A percentile compares a stretch with the other conserved stretches of the same genome.
phyloP scores from a whole-genome alignment of 2,113 vertebrate genomes.

The Garra rufa region DNA sequence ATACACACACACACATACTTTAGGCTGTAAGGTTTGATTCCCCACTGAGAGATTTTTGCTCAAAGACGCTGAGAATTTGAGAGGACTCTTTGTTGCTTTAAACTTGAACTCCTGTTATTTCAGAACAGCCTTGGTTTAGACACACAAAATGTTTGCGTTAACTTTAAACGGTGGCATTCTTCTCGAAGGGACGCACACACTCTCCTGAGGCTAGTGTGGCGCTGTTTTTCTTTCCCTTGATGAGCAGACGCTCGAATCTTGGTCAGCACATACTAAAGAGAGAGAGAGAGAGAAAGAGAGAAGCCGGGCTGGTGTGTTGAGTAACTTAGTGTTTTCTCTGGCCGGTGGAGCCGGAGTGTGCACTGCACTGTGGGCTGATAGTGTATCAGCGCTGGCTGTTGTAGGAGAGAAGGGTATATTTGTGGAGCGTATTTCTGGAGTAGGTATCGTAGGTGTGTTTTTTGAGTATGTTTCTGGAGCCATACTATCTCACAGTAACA shows the following conservation, averaged over 20 bases:
- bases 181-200: slow-evolving; percentile 17
- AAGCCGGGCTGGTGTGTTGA: slow-evolving; percentile 26
- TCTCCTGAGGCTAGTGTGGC: slow-evolving; percentile 40
- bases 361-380: slow-evolving; percentile 43
- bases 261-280: slow-evolving; percentile 59
- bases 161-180: slow-evolving; percentile 45
- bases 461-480: slow-evolving; percentile 43
- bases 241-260: slow-evolving; percentile 59
- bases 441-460: slow-evolving; percentile 40
- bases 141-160: slow-evolving; percentile 47
- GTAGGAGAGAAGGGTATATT: slow-evolving; percentile 50
- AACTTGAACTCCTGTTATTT: slow-evolving; percentile 60
- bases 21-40: slow-evolving; percentile 40
- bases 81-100: slow-evolving; percentile 69
- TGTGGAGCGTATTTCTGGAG: slow-evolving; percentile 55
- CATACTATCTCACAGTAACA: slow-evolving; percentile 49
- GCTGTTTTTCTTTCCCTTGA: slow-evolving; percentile 70
- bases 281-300: slow-evolving; percentile 27
- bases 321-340: slow-evolving; percentile 66
- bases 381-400: slow-evolving; percentile 46
- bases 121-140: slow-evolving; percentile 54
- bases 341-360: slow-evolving; percentile 43
- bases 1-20: slow-evolving; percentile 34
- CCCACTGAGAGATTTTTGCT: slow-evolving; percentile 59
- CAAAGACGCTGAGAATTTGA: slow-evolving; percentile 50